Evolutionary conservation across 2,113 vertebrate genomes (phyloP).

Genomic region (Periophthalmodon schlosseri): DNA sequence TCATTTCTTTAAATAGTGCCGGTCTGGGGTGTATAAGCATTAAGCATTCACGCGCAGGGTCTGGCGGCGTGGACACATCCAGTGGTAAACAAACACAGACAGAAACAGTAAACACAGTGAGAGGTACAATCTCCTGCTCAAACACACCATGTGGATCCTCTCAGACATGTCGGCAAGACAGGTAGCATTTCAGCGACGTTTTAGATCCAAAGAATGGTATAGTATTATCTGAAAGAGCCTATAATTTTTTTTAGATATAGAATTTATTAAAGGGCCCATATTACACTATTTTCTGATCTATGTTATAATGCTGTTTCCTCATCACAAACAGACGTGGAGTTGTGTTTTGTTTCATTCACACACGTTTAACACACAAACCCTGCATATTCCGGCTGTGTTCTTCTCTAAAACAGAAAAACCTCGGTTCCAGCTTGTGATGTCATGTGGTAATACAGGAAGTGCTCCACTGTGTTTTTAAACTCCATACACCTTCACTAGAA

Average conservation of each 20-base stretch:
- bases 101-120: conserved; percentile 58
- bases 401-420: too few relatives aligned
- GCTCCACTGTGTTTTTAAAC: too few relatives aligned
- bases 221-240: not conserved
- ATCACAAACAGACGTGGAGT: too few relatives aligned
- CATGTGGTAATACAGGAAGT: too few relatives aligned
- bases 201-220: conserved; percentile 12
- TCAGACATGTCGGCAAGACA: conserved; percentile 57
- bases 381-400: too few relatives aligned
- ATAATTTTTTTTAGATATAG: not conserved
- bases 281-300: too few relatives aligned
- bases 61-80: conserved; percentile 53
- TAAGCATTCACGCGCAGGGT: conserved; percentile 70
- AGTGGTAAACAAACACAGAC: conserved; percentile 62
- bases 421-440: too few relatives aligned
- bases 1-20: conserved; percentile 57
- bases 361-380: too few relatives aligned
- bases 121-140: conserved; percentile 62
- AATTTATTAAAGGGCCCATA: not conserved
- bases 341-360: too few relatives aligned
- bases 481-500: too few relatives aligned
- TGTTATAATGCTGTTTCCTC: too few relatives aligned
- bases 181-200: conserved; percentile 25
- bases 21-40: conserved; percentile 64
- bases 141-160: conserved; percentile 67